phyloP scores from a whole-genome alignment of 2,797 vertebrate genomes.

The Carduelis carduelis region DNA sequence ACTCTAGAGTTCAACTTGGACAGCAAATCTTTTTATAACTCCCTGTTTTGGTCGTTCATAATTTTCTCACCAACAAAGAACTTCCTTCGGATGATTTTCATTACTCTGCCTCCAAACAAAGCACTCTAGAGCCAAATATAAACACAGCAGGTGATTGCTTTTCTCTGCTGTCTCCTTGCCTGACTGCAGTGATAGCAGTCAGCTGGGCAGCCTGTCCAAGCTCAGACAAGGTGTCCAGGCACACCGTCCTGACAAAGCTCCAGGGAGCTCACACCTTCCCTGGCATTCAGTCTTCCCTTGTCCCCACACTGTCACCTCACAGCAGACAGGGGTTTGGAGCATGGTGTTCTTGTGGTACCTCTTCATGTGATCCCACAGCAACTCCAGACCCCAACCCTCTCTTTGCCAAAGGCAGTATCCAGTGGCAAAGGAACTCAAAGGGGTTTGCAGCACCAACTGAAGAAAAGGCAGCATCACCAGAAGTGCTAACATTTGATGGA shows the following conservation, averaged over 20 bases:
- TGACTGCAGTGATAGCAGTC: neutral
- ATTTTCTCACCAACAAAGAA: conserved; percentile 46
- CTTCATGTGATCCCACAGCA: neutral
- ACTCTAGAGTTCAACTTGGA: conserved; percentile 13
- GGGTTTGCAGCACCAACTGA: neutral
- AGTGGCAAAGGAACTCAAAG: neutral
- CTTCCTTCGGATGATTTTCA: conserved; percentile 19
- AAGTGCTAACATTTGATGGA: neutral
- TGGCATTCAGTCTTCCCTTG: neutral
- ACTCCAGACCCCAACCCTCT: neutral
- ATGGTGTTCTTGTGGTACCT: neutral
- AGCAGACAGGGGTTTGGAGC: neutral
- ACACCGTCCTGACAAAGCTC: neutral
- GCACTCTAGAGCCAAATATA: conserved; percentile 20
- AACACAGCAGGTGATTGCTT: neutral
- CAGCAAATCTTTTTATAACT: conserved; percentile 37
- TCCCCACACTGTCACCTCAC: neutral
- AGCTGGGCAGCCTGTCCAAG: fast-evolving
- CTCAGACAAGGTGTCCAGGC: neutral
- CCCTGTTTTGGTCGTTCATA: neutral
- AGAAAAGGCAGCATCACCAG: neutral
- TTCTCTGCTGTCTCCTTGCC: neutral
- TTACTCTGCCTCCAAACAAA: conserved; percentile 46
- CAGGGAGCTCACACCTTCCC: neutral
- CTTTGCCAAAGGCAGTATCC: neutral